phyloP scores from a whole-genome alignment of 1,140 invertebrate genomes.

The Leptonema lineaticorne region DNA sequence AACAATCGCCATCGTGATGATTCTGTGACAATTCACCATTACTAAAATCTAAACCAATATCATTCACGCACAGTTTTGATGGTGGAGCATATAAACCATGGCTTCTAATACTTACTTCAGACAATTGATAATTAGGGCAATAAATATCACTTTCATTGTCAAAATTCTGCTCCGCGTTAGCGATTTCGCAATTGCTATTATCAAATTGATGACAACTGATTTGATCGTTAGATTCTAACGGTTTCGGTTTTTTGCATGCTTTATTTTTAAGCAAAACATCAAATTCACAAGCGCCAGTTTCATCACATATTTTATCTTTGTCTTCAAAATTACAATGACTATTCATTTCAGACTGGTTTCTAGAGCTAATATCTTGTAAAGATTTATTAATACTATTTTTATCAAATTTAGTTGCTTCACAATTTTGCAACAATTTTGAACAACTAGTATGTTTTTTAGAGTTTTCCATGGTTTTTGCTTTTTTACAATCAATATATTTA shows the following conservation, averaged over 20 bases:
- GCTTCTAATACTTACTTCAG: slow-evolving; percentile 62
- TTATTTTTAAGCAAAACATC: slow-evolving; percentile 37
- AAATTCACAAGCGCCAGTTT: slow-evolving; percentile 30
- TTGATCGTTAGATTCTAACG: too few relatives aligned
- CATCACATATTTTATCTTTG: slow-evolving; percentile 29
- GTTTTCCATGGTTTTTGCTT: slow-evolving; percentile 28
- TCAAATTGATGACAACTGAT: slow-evolving; percentile 44
- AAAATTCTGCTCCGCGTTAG: slow-evolving; percentile 54
- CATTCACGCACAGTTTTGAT: slow-evolving; percentile 55
- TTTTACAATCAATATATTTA: slow-evolving; percentile 51
- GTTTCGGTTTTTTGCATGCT: too few relatives aligned
- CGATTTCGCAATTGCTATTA: slow-evolving; percentile 55
- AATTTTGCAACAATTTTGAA: slow-evolving; percentile 35
- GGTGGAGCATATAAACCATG: slow-evolving; percentile 62
- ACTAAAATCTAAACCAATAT: slow-evolving; percentile 51
- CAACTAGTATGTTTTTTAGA: slow-evolving; percentile 39
- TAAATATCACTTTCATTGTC: slow-evolving; percentile 61
- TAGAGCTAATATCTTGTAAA: slow-evolving; percentile 45
- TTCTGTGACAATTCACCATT: slow-evolving; percentile 53
- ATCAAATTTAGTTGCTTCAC: background rate
- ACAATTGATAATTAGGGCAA: slow-evolving; percentile 61
- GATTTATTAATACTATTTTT: slow-evolving; percentile 35
- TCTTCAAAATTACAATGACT: slow-evolving; percentile 8
- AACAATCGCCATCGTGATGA: slow-evolving; percentile 36
- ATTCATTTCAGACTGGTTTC: slow-evolving; percentile 1